Base-by-base conservation (phyloP, 2,113 vertebrate genomes). In the Phaethon lepturus region DNA sequence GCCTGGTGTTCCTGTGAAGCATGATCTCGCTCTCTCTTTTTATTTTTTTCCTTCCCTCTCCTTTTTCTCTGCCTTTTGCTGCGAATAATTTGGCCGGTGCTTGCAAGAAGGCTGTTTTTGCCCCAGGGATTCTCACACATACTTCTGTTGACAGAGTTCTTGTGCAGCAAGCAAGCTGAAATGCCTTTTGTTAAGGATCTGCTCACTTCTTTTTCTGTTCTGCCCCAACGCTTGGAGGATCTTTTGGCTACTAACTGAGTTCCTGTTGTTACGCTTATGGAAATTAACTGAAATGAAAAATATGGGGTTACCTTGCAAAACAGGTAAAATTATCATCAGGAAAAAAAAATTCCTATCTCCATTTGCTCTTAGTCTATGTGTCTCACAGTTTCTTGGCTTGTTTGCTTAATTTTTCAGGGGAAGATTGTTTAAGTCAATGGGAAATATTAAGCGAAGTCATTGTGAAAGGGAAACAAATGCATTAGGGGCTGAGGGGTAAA, bases 91-190 rank as follows among this genome's bases (percentile, higher is more conserved):
- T 94, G 97, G 98, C 98, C 95, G 72, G 87, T 97, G 97, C 97
- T 97, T 95, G 95, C 97, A 98, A 38, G 94, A 97, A 97, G 98
- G 95, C 96, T 98, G 97, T 93, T 95, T 86, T 98, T 8, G 96
- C 98, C 98, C 97, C 84, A 95, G 98, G 98, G 97, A 98, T 97
- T 97, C 90, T 96, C 85, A 94, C 95, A 97, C 97, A 97, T 97
- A 97, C 92, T 97, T 98, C 97, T 97, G 97, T 98, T 98, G 98
- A 98, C 97, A 98, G 95, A 97, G 96, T 92, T 97, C 95, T 97
- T 90, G 87, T 96, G 94, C 95, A 95, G 93, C 90, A 95, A 97
- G 97, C 89, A 95, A 96, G 92, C 87, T 97, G 96, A 97, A 97
- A 96, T 97, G 64, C 87, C 95, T 97, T 97, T 97, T 96, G 97